Conservation (phyloP, 2,797 vertebrate species). For the Sebastes iracundus region DNA sequence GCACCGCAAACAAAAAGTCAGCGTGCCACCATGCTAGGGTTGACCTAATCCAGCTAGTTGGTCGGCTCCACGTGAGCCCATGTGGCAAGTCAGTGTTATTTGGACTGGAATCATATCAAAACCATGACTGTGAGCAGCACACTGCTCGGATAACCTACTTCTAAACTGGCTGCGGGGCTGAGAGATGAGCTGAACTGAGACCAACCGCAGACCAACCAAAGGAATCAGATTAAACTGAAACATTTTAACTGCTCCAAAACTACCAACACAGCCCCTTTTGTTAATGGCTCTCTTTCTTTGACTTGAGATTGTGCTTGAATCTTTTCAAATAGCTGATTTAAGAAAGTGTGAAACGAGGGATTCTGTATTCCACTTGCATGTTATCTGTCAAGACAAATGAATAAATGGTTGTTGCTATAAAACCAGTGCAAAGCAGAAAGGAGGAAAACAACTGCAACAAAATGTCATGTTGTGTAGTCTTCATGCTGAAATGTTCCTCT, state of each 20-base stretch:
- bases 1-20: conserved; percentile 20
- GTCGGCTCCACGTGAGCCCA: conserved; percentile 38
- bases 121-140: conserved; percentile 56
- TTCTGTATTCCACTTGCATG: neutral
- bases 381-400: neutral
- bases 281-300: neutral
- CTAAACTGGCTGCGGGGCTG: conserved; percentile 38
- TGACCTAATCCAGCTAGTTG: conserved; percentile 12
- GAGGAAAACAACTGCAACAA: neutral
- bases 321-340: neutral
- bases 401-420: neutral
- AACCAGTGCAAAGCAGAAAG: neutral
- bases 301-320: neutral
- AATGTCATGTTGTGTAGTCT: neutral
- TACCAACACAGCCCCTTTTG: neutral
- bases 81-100: conserved; percentile 54
- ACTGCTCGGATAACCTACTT: conserved; percentile 71
- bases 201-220: neutral
- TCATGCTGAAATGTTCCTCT: conserved; percentile 23
- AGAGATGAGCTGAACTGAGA: conserved; percentile 24
- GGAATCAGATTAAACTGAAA: neutral
- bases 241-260: neutral
- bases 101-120: conserved; percentile 68
- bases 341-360: neutral
- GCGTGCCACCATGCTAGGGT: conserved; percentile 15